A percentile compares a stretch with the other conserved stretches of the same genome.
Evolutionary conservation across 2,113 vertebrate species (phyloP).

Genomic region (Trichechus manatus): DNA sequence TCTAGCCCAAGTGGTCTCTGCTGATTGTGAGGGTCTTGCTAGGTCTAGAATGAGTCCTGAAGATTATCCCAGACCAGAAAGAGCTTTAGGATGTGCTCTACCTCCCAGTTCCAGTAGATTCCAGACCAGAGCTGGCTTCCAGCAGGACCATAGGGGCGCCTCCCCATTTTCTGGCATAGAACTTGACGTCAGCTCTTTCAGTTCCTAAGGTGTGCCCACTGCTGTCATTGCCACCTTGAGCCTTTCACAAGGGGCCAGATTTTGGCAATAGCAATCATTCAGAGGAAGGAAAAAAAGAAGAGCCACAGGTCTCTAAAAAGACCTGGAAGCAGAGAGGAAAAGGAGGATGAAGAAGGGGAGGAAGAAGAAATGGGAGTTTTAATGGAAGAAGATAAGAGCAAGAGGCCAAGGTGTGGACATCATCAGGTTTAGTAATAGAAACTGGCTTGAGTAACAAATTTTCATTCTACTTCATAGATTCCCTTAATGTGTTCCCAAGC

Average conservation of each 20-base stretch:
- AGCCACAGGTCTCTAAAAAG: neutral
- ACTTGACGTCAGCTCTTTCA: neutral
- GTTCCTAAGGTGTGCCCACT: neutral
- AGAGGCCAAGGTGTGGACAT: neutral
- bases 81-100: neutral
- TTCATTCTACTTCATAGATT: neutral
- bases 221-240: neutral
- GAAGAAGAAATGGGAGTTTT: neutral
- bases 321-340: neutral
- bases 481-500: neutral
- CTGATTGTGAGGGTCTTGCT: neutral
- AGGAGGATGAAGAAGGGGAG: neutral
- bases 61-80: neutral
- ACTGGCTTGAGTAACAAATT: neutral
- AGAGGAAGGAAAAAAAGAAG: neutral
- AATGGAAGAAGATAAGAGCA: neutral
- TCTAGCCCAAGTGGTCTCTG: neutral
- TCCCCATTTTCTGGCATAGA: neutral
- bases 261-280: constrained; percentile 17
- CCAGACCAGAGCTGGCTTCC: neutral
- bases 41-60: neutral
- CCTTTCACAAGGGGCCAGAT: neutral
- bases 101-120: neutral
- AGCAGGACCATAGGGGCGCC: neutral
- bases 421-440: neutral